These are phyloP conservation scores for Brachystomella parvula DNA, from an alignment of 1,140 invertebrate genomes.

Conservation along the genomic window DNA sequence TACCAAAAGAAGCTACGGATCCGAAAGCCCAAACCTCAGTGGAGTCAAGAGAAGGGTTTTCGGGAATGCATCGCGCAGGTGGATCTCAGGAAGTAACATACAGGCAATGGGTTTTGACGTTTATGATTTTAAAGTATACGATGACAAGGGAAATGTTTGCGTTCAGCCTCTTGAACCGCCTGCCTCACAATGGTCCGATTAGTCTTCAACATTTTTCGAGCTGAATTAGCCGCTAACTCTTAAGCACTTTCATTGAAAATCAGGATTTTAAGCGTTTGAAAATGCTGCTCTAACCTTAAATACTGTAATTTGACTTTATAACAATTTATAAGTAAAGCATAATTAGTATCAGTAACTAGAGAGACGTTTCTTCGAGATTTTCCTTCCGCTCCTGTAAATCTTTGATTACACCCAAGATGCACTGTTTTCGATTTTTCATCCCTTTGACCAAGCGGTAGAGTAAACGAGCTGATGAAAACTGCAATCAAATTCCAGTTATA, in stretches of 20 bases:
- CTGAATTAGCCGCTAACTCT: neutral
- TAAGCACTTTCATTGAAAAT: neutral
- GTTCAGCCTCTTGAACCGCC: no score
- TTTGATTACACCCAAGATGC: neutral
- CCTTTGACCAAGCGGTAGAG: neutral
- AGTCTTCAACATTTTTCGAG: no score
- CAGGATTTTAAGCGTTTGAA: neutral
- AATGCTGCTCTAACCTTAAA: neutral
- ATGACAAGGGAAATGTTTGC: no score
- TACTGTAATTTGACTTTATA: neutral
- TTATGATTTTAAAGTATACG: no score
- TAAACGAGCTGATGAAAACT: neutral
- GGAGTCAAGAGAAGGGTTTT: no score
- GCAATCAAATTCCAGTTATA: neutral
- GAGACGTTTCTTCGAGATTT: neutral
- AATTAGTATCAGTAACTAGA: neutral
- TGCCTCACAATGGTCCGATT: no score
- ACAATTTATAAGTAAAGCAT: neutral
- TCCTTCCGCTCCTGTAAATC: neutral
- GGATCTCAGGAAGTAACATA: no score
- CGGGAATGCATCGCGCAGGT: no score
- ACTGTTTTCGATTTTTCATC: neutral
- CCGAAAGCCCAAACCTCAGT: no score
- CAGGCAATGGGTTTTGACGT: no score
- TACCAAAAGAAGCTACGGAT: no score